Conservation (phyloP, 2,113 vertebrate genomes). For the Lasiurus borealis region DNA sequence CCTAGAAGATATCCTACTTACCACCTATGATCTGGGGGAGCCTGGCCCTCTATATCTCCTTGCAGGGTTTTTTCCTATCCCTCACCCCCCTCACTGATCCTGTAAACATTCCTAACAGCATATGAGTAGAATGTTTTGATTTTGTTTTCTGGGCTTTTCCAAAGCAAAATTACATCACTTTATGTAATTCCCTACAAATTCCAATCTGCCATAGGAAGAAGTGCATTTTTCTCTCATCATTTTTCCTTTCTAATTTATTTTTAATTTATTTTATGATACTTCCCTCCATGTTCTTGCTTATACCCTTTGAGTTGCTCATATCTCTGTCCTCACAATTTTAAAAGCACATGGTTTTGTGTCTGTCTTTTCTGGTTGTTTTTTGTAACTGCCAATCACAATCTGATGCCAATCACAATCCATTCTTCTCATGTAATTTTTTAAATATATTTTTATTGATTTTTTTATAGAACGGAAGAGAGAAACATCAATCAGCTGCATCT, state of each 20-base stretch:
- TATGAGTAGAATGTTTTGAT: neutral
- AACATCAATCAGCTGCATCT: too few relatives aligned
- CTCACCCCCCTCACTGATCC: neutral
- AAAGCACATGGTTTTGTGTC: neutral
- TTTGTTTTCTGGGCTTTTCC: neutral
- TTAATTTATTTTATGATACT: neutral
- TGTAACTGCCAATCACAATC: neutral
- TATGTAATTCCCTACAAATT: neutral
- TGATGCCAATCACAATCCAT: too few relatives aligned
- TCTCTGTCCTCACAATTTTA: neutral
- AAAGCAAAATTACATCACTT: neutral
- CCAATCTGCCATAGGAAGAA: neutral
- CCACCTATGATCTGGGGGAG: rapidly evolving
- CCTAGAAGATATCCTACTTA: too few relatives aligned
- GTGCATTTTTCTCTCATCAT: neutral
- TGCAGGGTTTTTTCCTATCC: neutral
- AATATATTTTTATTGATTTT: too few relatives aligned
- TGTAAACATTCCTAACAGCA: neutral
- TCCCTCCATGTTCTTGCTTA: neutral
- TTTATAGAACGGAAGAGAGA: too few relatives aligned
- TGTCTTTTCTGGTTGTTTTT: neutral
- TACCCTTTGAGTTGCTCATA: neutral
- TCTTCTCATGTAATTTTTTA: neutral
- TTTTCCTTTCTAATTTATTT: neutral
- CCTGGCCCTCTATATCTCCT: too few relatives aligned